Evolutionary conservation across 2,888 invertebrate species (phyloP).

Genomic region (Clistopyga incitator): DNA sequence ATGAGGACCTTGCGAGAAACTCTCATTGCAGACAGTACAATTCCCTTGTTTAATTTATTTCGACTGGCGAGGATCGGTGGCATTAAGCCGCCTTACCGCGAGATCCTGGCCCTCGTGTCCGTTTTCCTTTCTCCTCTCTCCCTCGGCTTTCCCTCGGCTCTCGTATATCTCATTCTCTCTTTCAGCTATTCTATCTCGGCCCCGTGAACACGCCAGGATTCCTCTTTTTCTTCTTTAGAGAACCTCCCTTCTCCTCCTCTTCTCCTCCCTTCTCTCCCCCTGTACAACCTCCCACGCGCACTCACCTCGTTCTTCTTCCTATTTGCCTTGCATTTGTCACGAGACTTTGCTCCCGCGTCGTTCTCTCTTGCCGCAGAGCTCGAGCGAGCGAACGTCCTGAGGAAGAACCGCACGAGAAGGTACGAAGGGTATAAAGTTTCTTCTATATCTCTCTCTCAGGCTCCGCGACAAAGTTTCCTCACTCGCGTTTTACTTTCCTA

Average conservation of each 20-base stretch:
- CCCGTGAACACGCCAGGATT: slow-evolving; percentile 40
- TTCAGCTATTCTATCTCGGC: slow-evolving; percentile 17
- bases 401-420: slow-evolving; percentile 47
- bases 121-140: slow-evolving; percentile 66
- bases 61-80: slow-evolving; percentile 74
- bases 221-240: slow-evolving; percentile 42
- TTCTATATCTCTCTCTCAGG: slow-evolving; percentile 43
- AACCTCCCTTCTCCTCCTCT: slow-evolving; percentile 29
- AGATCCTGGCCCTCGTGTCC: slow-evolving; percentile 39
- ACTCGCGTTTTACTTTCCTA: slow-evolving; percentile 57
- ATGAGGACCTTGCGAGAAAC: slow-evolving; percentile 18
- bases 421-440: slow-evolving; percentile 61
- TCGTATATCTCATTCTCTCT: slow-evolving; percentile 32
- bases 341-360: slow-evolving; percentile 52
- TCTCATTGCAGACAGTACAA: slow-evolving; percentile 67
- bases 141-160: slow-evolving; percentile 16
- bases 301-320: slow-evolving; percentile 63
- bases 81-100: slow-evolving; percentile 74
- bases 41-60: slow-evolving; percentile 80
- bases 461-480: slow-evolving; percentile 53
- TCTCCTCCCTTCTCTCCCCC: slow-evolving; percentile 6
- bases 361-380: slow-evolving; percentile 25
- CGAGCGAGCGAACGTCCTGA: slow-evolving; percentile 23
- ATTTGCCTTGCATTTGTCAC: slow-evolving; percentile 78
- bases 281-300: slow-evolving; percentile 18